phyloP scores from a whole-genome alignment of 1,140 invertebrate species.

The Copidosoma floridanum region DNA sequence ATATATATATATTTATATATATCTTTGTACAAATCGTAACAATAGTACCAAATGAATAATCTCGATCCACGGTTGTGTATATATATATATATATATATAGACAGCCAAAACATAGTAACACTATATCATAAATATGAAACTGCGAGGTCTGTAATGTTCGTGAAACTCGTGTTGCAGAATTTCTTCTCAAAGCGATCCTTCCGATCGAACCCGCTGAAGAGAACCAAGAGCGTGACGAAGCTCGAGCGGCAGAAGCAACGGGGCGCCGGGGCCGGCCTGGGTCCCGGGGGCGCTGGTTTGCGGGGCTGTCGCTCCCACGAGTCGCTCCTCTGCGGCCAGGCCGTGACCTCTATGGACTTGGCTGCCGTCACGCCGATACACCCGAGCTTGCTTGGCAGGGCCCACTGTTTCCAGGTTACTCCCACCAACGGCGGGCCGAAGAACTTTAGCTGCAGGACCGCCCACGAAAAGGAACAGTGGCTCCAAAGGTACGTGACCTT shows the following conservation, averaged over 20 bases:
- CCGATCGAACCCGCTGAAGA: conserved; percentile 83
- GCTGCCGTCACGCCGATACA: conserved; percentile 78
- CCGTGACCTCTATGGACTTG: conserved; percentile 73
- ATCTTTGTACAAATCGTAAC: too few relatives aligned
- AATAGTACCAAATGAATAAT: too few relatives aligned
- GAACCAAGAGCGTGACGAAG: conserved; percentile 90
- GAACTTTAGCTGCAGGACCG: conserved; percentile 84
- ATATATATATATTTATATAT: conserved; percentile 8
- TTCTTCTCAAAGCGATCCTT: conserved; percentile 90
- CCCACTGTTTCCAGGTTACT: conserved; percentile 84
- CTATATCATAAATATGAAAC: too few relatives aligned
- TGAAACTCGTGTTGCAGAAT: too few relatives aligned
- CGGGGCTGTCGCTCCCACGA: conserved; percentile 80
- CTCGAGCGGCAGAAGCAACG: conserved; percentile 74
- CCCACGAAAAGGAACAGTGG: conserved; percentile 87
- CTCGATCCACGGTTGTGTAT: too few relatives aligned
- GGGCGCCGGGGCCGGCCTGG: conserved; percentile 40
- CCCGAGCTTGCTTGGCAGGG: conserved; percentile 80
- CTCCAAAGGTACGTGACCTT: conserved; percentile 70
- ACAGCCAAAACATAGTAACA: too few relatives aligned
- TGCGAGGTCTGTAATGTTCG: too few relatives aligned
- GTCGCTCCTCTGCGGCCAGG: conserved; percentile 78
- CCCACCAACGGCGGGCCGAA: conserved; percentile 66
- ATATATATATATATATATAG: too few relatives aligned
- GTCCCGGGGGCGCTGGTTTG: conserved; percentile 58